Evolutionary conservation across 2,113 vertebrate species (phyloP).

Genomic region (Pachyramphus minor): DNA sequence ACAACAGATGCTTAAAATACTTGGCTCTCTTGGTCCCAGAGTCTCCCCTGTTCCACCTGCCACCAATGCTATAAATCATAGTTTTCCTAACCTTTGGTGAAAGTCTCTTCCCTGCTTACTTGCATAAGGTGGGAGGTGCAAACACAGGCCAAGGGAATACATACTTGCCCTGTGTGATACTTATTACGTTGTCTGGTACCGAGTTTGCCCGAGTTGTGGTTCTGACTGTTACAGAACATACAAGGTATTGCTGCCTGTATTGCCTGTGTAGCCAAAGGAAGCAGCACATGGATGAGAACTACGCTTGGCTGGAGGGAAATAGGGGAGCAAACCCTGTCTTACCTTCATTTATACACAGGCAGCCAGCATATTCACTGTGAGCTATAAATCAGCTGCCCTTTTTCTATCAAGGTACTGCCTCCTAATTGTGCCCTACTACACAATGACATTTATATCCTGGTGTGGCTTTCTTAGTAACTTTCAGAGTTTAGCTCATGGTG

Average conservation of each 20-base stretch:
- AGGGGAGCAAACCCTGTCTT: background rate
- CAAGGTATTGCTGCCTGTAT: background rate
- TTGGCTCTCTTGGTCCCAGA: slow-evolving; percentile 33
- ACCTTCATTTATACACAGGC: background rate
- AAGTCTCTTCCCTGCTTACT: background rate
- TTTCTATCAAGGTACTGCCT: background rate
- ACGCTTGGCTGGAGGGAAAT: background rate
- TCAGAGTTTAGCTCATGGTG: background rate
- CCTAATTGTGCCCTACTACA: background rate
- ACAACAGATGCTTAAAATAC: slow-evolving; percentile 58
- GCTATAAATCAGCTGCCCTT: background rate
- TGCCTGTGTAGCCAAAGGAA: background rate
- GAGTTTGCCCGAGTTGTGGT: background rate
- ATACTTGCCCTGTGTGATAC: background rate
- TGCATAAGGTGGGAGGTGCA: background rate
- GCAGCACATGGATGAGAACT: background rate
- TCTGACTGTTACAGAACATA: background rate
- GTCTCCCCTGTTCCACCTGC: slow-evolving; percentile 32
- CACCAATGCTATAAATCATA: slow-evolving; percentile 14
- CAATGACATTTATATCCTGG: background rate
- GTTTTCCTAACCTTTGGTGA: background rate
- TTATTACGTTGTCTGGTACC: background rate
- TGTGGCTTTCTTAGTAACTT: background rate
- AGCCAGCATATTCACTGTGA: background rate
- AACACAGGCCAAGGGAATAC: background rate